Percentiles rank a stretch among this genome's conserved stretches.
Conservation (phyloP, 37 sponge, comb jelly and placozoan species). For the Eunapius fragilis region DNA sequence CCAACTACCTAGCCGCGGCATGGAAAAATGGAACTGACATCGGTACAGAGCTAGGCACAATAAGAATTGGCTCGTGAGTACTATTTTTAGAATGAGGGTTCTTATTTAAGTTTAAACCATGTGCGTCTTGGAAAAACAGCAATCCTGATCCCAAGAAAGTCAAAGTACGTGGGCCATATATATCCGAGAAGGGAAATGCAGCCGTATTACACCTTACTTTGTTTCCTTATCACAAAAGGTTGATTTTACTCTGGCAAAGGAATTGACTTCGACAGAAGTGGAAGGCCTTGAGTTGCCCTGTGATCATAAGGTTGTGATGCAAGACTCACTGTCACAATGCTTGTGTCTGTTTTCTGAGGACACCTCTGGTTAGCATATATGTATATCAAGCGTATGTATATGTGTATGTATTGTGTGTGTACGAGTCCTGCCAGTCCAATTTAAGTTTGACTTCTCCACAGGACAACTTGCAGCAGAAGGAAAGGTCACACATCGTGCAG, state of each 20-base stretch:
- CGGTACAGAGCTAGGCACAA: slow-evolving; percentile 52
- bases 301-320: slow-evolving; percentile 62
- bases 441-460: too few relatives aligned
- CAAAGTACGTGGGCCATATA: slow-evolving; percentile 6
- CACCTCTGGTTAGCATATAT: neutral
- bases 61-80: slow-evolving; percentile 59
- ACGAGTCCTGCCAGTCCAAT: too few relatives aligned
- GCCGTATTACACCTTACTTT: too few relatives aligned
- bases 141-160: neutral
- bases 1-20: slow-evolving; percentile 75
- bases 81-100: neutral
- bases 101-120: neutral
- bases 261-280: slow-evolving; percentile 18
- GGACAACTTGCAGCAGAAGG: slow-evolving; percentile 71
- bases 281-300: slow-evolving; percentile 45
- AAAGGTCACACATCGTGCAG: slow-evolving; percentile 83
- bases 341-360: slow-evolving; percentile 71
- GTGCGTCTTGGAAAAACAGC: neutral
- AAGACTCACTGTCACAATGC: slow-evolving; percentile 41
- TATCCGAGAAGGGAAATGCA: neutral
- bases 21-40: slow-evolving; percentile 60
- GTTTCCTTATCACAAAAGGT: neutral
- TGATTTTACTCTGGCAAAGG: slow-evolving; percentile 38
- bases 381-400: neutral
- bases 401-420: neutral